A percentile compares a stretch with the other conserved stretches of the same genome.
Conservation (phyloP, 2,797 vertebrate genomes). For the Peromyscus aztecus region DNA sequence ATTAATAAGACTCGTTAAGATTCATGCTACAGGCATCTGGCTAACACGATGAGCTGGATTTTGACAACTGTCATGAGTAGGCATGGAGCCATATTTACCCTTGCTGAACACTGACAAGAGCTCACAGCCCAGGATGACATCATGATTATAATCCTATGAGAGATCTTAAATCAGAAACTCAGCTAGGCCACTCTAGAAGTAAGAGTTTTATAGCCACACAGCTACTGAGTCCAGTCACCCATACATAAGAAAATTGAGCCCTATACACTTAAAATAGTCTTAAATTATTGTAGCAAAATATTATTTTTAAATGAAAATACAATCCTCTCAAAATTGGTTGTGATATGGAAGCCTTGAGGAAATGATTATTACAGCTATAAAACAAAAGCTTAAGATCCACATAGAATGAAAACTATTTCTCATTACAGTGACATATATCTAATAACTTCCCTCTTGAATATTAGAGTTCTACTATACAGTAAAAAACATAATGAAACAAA, state of each 20-base stretch:
- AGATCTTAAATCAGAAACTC: neutral
- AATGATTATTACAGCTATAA: conserved; percentile 37
- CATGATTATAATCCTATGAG: neutral
- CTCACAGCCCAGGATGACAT: neutral
- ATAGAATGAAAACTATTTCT: neutral
- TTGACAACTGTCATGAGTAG: neutral
- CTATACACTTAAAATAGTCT: conserved; percentile 12
- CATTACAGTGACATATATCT: neutral
- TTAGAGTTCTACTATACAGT: neutral
- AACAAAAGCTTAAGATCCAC: neutral
- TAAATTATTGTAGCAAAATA: conserved; percentile 16
- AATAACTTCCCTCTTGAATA: neutral
- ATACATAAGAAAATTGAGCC: conserved; percentile 17
- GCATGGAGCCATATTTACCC: neutral
- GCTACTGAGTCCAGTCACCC: neutral
- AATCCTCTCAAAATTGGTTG: conserved; percentile 16
- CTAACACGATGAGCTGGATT: neutral
- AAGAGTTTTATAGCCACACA: neutral
- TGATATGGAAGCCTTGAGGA: conserved; percentile 27
- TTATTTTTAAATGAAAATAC: conserved; percentile 10
- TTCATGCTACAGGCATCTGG: neutral
- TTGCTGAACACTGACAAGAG: neutral
- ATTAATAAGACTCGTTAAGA: too few species aligned
- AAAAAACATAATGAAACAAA: neutral
- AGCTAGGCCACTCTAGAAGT: neutral